These are phyloP conservation scores for Mesopsocus fuscifrons DNA, from an alignment of 2,888 invertebrate genomes.

Conservation along the genomic window DNA sequence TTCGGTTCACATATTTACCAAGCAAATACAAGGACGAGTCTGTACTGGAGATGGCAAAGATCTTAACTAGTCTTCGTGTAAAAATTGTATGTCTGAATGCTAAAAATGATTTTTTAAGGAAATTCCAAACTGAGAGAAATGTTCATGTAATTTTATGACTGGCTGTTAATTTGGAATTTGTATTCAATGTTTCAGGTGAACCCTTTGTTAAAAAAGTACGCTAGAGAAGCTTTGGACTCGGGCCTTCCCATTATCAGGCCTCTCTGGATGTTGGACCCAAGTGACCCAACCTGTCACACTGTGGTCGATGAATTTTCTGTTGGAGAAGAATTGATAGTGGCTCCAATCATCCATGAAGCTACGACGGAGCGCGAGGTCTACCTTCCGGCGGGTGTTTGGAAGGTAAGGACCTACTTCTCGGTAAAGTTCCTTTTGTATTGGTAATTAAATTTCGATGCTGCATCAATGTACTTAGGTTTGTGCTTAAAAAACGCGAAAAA, in stretches of 20 bases:
- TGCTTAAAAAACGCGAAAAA: too few relatives aligned
- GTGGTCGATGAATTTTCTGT: slow-evolving; percentile 75
- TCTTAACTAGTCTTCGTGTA: slow-evolving; percentile 50
- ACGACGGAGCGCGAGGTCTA: slow-evolving; percentile 62
- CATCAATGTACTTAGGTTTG: too few relatives aligned
- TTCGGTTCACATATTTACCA: slow-evolving; percentile 79
- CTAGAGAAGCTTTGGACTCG: slow-evolving; percentile 56
- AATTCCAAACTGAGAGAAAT: too few relatives aligned
- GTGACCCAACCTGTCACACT: slow-evolving; percentile 53
- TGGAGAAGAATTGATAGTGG: slow-evolving; percentile 78
- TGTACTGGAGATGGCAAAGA: slow-evolving; percentile 57
- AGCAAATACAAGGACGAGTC: slow-evolving; percentile 59
- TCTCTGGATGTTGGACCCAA: slow-evolving; percentile 73
- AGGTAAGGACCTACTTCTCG: too few relatives aligned
- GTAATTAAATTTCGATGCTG: background rate
- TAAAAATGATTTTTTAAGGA: too few relatives aligned
- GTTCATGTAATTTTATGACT: too few relatives aligned
- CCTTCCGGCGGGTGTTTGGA: slow-evolving; percentile 81
- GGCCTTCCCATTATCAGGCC: slow-evolving; percentile 75
- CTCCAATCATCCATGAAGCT: slow-evolving; percentile 58
- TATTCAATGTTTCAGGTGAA: slow-evolving; percentile 43
- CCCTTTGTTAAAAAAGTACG: slow-evolving; percentile 54
- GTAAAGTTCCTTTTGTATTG: too few relatives aligned
- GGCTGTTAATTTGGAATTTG: too few relatives aligned
- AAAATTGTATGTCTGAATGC: slow-evolving; percentile 39